Conservation (phyloP, 2,888 invertebrate genomes). For the Lochmaea capreae region DNA sequence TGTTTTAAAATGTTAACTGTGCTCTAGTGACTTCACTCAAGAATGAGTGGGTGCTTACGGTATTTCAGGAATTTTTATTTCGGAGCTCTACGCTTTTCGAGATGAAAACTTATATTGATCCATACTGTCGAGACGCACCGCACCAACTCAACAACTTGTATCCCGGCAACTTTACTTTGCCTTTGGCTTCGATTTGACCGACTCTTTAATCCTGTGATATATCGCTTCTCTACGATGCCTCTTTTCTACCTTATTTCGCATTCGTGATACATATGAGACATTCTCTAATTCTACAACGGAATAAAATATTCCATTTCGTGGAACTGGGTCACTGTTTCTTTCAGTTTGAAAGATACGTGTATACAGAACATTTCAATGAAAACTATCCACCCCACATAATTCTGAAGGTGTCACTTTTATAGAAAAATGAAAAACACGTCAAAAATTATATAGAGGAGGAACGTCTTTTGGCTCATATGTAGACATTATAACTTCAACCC, state of each 20-base stretch:
- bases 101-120: slow-evolving; percentile 50
- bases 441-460: too few relatives aligned
- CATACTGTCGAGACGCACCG: slow-evolving; percentile 44
- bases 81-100: slow-evolving; percentile 43
- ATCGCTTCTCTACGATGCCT: background rate
- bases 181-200: background rate
- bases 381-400: too few relatives aligned
- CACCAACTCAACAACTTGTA: slow-evolving; percentile 40
- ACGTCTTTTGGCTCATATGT: too few relatives aligned
- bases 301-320: background rate
- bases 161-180: background rate
- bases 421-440: too few relatives aligned
- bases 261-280: background rate
- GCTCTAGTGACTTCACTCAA: background rate
- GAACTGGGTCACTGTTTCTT: background rate
- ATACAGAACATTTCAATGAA: too few relatives aligned
- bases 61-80: slow-evolving; percentile 36
- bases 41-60: background rate
- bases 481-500: too few relatives aligned
- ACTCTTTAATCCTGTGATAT: background rate
- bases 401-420: too few relatives aligned
- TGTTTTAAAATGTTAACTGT: background rate
- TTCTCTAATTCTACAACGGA: background rate
- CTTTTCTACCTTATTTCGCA: background rate
- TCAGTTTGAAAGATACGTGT: background rate